Conservation (phyloP, 2,797 vertebrate species). For the Uromys caudimaculatus region DNA sequence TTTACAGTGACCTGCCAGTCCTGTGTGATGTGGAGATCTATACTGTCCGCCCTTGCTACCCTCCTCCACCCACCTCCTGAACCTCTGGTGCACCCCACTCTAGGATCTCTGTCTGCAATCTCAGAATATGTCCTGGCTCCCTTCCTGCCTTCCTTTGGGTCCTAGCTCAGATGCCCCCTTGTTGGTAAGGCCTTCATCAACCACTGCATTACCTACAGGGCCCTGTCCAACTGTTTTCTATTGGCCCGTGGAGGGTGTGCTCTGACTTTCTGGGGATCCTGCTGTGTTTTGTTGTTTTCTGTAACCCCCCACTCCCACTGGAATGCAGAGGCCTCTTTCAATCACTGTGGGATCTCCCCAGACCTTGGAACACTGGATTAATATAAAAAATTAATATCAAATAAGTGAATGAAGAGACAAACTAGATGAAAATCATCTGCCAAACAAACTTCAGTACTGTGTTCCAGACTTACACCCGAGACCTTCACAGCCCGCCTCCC, state of each 20-base stretch:
- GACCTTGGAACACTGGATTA: not conserved
- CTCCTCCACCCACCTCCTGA: not conserved
- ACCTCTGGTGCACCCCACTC: not conserved
- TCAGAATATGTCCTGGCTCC: not conserved
- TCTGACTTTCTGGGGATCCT: not conserved
- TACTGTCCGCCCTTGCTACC: rapidly evolving
- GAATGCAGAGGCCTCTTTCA: not conserved
- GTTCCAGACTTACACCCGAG: not conserved
- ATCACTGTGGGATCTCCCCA: not conserved
- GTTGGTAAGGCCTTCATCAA: not conserved
- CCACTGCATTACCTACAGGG: rapidly evolving
- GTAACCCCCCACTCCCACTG: no score
- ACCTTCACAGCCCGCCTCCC: not conserved
- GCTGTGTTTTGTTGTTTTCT: not conserved
- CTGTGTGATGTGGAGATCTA: rapidly evolving
- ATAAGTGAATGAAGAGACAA: not conserved
- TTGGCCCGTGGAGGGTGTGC: rapidly evolving
- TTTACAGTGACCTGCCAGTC: not conserved
- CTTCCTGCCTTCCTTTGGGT: not conserved
- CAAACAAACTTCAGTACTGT: not conserved
- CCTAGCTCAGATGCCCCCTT: not conserved
- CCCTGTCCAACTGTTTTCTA: rapidly evolving
- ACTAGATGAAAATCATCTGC: not conserved
- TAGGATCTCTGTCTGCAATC: not conserved
- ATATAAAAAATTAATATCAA: not conserved